A percentile compares a stretch with the other conserved stretches of the same genome.
Evolutionary conservation across 2,797 vertebrate species (phyloP).

Genomic region (Hipposideros larvatus): DNA sequence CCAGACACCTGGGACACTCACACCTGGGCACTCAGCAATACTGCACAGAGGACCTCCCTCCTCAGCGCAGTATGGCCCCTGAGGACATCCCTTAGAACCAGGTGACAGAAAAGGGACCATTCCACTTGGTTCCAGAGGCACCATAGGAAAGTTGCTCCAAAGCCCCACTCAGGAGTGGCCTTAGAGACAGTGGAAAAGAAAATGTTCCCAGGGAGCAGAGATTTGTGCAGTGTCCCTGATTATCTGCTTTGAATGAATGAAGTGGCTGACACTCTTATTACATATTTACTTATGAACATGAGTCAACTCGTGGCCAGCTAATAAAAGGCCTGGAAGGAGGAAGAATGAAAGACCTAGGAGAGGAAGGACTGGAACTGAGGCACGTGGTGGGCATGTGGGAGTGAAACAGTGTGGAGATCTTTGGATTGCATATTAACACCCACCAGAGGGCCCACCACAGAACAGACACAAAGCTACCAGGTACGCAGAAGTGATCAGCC

Average conservation of each 20-base stretch:
- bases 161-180: not conserved
- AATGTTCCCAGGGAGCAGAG: not conserved
- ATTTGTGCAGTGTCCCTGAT: not conserved
- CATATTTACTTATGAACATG: not conserved
- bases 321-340: not conserved
- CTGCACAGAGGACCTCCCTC: not conserved
- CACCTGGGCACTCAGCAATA: not conserved
- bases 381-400: not conserved
- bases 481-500: not conserved
- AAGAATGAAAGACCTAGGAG: not conserved
- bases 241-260: not conserved
- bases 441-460: not conserved
- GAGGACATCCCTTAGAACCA: not conserved
- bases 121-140: not conserved
- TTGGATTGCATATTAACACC: not conserved
- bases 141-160: not conserved
- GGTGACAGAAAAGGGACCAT: not conserved
- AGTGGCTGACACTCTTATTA: not conserved
- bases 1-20: not conserved
- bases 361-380: not conserved
- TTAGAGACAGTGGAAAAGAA: not conserved
- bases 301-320: not conserved
- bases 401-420: not conserved
- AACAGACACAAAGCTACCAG: not conserved
- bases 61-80: not conserved